Base-by-base conservation (phyloP, 2,113 vertebrate genomes). In the Haplochromis burtoni region DNA sequence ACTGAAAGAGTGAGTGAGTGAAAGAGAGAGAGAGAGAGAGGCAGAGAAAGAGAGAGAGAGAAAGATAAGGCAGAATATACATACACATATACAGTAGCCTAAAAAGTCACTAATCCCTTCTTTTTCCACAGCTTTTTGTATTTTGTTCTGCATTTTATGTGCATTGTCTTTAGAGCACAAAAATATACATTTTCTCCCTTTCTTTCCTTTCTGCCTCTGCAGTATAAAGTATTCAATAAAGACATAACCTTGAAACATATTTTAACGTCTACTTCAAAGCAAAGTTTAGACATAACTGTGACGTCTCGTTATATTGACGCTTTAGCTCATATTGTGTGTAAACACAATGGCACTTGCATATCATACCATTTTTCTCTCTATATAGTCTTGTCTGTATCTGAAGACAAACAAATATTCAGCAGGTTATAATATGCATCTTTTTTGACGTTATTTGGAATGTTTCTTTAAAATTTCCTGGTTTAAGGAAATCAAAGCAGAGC, bases 21-120 rank as follows among this genome's bases (percentile, higher is more conserved):
- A 57, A 10, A 84, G 66, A 81, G 35, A 55, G 29, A 68, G 35
- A 55, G 29, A 76, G 57, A 80, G 40, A 81, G 10, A 49, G 57
- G 29, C 29, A 61, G 29, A 61, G 57, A 61, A 33, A 33, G 33
- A 81, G 33, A 81, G 26, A 81, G 59, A 49, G 11, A 81, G 31
- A 82, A 33, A 55, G 45, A 66, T n/a, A 55, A 82, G 61, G 66
- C 7, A 85, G 87, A 85, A 81, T 53, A 91, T 80, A 45, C 76
- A 86, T 81, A 91, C 86, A 91, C 83, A 85, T 38, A 82, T 87
- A 85, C 86, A 93, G 93, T 92, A 90, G 93, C 94, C 94, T 92
- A 92, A 91, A 95, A 91, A 91, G 40, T 19, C 10, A 55, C 59
- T 17, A 38, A 24, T 26, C 53, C 55, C 61, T 71, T 86, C 3